Evolutionary conservation across 2,113 vertebrate genomes (phyloP).

Genomic region (Tragelaphus buxtoni): DNA sequence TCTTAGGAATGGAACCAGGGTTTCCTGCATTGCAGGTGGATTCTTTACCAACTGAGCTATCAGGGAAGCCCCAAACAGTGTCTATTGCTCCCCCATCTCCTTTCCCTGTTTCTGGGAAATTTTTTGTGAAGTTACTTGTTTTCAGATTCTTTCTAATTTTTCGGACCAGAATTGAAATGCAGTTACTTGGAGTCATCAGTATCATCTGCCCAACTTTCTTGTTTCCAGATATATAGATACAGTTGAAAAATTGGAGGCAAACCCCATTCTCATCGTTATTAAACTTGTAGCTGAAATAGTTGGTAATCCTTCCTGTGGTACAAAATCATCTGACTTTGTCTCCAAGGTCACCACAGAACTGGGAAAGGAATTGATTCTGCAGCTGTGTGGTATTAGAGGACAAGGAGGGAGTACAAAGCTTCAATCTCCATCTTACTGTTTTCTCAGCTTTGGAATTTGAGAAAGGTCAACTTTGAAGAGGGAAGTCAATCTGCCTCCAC

Average conservation of each 20-base stretch:
- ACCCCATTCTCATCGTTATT: neutral
- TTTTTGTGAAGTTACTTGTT: neutral
- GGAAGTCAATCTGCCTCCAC: neutral
- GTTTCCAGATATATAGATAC: neutral
- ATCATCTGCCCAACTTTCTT: neutral
- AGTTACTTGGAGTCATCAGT: neutral
- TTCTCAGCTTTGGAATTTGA: neutral
- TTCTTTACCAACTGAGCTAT: neutral
- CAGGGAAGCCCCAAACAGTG: neutral
- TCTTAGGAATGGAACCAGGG: neutral
- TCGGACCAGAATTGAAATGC: neutral
- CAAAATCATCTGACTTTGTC: neutral
- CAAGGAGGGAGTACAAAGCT: neutral
- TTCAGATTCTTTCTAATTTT: neutral
- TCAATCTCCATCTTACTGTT: neutral
- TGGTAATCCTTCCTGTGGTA: neutral
- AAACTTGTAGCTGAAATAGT: neutral
- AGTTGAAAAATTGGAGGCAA: neutral
- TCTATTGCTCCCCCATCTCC: neutral
- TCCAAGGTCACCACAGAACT: neutral
- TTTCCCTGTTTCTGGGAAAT: neutral
- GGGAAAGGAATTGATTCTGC: neutral
- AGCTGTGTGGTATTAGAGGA: neutral
- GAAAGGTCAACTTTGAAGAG: neutral
- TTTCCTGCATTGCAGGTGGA: neutral